A percentile compares a stretch with the other conserved stretches of the same genome.
These are phyloP conservation scores for Erythrocebus patas DNA, from an alignment of 2,113 vertebrate species.

Conservation along the genomic window DNA sequence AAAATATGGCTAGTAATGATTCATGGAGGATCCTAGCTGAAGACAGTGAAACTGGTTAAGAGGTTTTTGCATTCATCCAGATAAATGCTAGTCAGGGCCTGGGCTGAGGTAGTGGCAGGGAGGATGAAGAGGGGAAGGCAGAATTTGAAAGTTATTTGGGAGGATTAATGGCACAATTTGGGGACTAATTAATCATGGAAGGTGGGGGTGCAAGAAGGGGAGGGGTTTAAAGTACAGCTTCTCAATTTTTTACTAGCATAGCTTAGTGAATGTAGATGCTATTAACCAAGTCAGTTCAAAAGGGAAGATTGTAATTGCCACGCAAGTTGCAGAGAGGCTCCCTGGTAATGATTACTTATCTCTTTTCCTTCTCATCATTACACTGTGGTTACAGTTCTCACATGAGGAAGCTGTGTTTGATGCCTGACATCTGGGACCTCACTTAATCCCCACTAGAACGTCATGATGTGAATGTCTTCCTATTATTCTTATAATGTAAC, in stretches of 20 bases:
- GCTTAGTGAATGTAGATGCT: neutral
- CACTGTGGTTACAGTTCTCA: neutral
- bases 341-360: accelerated
- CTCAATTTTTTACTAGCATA: neutral
- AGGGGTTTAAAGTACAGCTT: neutral
- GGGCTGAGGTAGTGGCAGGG: neutral
- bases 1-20: neutral
- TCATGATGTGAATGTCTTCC: too few species aligned
- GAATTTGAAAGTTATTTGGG: neutral
- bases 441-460: neutral
- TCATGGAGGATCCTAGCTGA: neutral
- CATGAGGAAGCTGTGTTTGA: neutral
- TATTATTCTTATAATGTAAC: neutral
- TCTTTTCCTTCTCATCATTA: neutral
- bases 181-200: neutral
- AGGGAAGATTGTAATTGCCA: neutral
- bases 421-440: neutral
- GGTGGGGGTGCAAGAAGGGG: accelerated
- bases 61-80: neutral
- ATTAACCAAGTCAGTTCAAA: neutral
- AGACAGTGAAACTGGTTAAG: too few species aligned
- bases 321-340: too few species aligned
- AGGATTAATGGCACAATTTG: neutral
- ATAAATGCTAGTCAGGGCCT: neutral
- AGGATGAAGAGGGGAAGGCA: neutral